A percentile compares a stretch with the other conserved stretches of the same genome.
phyloP scores from a whole-genome alignment of 2,888 invertebrate species.

The Agrochola macilenta region DNA sequence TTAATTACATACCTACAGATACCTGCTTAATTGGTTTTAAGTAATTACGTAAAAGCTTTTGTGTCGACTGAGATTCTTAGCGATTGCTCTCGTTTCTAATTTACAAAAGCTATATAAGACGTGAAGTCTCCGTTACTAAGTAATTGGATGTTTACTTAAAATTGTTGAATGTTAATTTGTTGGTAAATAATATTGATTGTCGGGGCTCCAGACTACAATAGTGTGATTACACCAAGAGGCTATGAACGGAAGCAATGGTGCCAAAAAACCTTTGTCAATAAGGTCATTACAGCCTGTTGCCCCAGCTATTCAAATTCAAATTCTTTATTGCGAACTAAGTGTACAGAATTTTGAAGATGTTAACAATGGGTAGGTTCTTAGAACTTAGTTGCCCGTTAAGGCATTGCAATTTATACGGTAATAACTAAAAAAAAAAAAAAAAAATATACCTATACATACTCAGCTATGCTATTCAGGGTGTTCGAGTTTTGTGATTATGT shows the following conservation, averaged over 20 bases:
- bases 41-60: background rate
- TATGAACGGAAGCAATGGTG: background rate
- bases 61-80: background rate
- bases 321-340: too few relatives aligned
- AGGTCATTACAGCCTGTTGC: background rate
- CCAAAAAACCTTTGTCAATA: too few relatives aligned
- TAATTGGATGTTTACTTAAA: background rate
- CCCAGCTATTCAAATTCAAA: too few relatives aligned
- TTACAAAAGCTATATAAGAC: background rate
- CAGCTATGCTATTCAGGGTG: too few relatives aligned
- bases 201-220: background rate
- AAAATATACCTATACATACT: too few relatives aligned
- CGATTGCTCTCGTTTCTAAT: background rate
- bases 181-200: background rate
- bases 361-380: too few relatives aligned
- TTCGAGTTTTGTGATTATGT: too few relatives aligned
- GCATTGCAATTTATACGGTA: too few relatives aligned
- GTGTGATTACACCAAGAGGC: background rate
- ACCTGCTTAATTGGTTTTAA: background rate
- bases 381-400: too few relatives aligned
- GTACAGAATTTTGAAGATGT: too few relatives aligned
- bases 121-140: background rate
- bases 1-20: background rate
- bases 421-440: too few relatives aligned
- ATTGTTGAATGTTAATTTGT: slow-evolving; percentile 1